These are phyloP conservation scores for Drosophila hawaiiensis DNA, from an alignment of 2,888 invertebrate species.

Conservation along the genomic window DNA sequence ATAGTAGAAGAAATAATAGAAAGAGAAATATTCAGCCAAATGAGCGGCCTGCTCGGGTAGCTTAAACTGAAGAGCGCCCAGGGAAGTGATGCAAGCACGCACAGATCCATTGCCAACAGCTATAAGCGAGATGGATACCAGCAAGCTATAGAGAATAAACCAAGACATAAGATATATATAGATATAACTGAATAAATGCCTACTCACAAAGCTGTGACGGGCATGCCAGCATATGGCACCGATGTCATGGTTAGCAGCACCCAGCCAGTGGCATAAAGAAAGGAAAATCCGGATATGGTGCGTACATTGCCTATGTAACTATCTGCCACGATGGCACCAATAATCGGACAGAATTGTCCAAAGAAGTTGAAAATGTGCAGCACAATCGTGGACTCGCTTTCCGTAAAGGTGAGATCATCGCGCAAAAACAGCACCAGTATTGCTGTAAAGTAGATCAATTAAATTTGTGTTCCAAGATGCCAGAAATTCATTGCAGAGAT, in stretches of 20 bases:
- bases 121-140: constrained; percentile 88
- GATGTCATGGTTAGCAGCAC: constrained; percentile 86
- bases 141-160: constrained; percentile 82
- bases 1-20: constrained; percentile 89
- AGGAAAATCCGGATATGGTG: constrained; percentile 87
- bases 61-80: constrained; percentile 90
- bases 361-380: constrained; percentile 88
- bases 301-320: constrained; percentile 87
- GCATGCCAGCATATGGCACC: constrained; percentile 77
- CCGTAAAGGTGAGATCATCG: constrained; percentile 86
- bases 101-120: constrained; percentile 90
- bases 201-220: constrained; percentile 56
- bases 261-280: constrained; percentile 87
- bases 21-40: constrained; percentile 88
- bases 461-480: not conserved
- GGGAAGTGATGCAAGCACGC: constrained; percentile 89
- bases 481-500: not conserved
- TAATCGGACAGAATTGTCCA: constrained; percentile 88
- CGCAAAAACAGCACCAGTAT: constrained; percentile 88
- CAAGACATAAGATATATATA: not conserved
- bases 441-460: constrained; percentile 84
- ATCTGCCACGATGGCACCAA: constrained; percentile 89
- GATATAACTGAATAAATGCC: not conserved
- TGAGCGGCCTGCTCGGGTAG: constrained; percentile 86
- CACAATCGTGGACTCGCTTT: constrained; percentile 87